Conservation (phyloP, 2,113 vertebrate genomes). For the Pteronura brasiliensis region DNA sequence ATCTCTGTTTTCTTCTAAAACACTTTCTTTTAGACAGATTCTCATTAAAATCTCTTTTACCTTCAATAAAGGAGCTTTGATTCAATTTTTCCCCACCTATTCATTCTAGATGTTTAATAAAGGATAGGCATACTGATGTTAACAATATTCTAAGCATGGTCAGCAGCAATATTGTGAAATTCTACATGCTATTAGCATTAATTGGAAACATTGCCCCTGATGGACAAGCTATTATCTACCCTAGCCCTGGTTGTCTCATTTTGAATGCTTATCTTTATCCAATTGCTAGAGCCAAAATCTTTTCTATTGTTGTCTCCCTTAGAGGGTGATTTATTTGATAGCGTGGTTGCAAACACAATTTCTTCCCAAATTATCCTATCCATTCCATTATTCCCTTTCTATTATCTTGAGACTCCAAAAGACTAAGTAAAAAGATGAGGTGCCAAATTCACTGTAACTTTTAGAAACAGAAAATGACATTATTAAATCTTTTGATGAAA, state of each 20-base stretch:
- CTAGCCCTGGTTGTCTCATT: slow-evolving; percentile 64
- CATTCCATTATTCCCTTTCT: slow-evolving; percentile 76
- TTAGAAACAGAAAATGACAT: slow-evolving; percentile 71
- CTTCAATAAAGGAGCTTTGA: not conserved
- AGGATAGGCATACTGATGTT: not conserved
- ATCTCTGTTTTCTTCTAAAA: slow-evolving; percentile 1
- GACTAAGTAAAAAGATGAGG: slow-evolving; percentile 74
- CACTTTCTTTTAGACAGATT: slow-evolving; percentile 26
- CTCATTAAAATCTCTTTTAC: slow-evolving; percentile 51
- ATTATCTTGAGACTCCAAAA: slow-evolving; percentile 71
- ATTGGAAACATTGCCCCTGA: slow-evolving; percentile 66
- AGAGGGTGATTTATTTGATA: slow-evolving; percentile 79
- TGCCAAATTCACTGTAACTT: slow-evolving; percentile 76
- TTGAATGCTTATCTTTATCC: slow-evolving; percentile 79
- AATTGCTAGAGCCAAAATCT: slow-evolving; percentile 56
- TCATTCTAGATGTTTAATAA: slow-evolving; percentile 43
- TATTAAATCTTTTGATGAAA: slow-evolving; percentile 72
- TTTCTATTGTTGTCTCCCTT: slow-evolving; percentile 72
- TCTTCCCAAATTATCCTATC: slow-evolving; percentile 80
- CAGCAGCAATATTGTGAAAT: slow-evolving; percentile 54
- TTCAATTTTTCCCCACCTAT: slow-evolving; percentile 33
- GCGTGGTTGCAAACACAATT: slow-evolving; percentile 77
- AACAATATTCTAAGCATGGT: slow-evolving; percentile 56
- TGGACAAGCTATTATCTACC: slow-evolving; percentile 78
- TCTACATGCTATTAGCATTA: slow-evolving; percentile 75